Percentiles rank a stretch among this genome's conserved stretches.
Conservation (phyloP, 1,140 invertebrate genomes). For the Euura lappo region DNA sequence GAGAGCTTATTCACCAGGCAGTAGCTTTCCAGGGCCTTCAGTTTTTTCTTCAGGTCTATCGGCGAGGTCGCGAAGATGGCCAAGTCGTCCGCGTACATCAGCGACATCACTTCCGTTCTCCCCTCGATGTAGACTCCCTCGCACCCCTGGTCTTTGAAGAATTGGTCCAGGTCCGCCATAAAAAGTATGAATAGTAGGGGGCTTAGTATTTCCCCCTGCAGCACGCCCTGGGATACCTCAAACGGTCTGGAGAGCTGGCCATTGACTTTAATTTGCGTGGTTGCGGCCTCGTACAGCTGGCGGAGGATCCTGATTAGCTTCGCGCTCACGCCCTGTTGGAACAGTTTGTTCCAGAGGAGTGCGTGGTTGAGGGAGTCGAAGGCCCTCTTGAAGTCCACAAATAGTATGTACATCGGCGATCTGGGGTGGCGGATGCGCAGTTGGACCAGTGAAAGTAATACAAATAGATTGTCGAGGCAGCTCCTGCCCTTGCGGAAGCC, state of each 20-base stretch:
- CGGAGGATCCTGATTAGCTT: conserved; percentile 17
- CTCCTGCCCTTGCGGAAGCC: no score
- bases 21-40: background rate
- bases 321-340: conserved; percentile 13
- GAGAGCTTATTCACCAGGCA: background rate
- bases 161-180: background rate
- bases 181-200: conserved; percentile 2
- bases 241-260: background rate
- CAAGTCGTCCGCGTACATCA: conserved; percentile 9
- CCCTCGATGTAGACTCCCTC: background rate
- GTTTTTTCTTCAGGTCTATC: conserved; percentile 7
- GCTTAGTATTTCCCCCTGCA: conserved; percentile 11
- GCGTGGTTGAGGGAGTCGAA: conserved; percentile 20
- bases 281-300: conserved; percentile 19
- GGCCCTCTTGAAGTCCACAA: conserved; percentile 22
- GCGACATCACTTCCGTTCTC: background rate
- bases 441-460: no score
- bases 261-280: background rate
- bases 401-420: background rate
- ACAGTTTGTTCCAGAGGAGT: conserved; percentile 17
- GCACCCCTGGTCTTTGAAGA: background rate
- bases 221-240: background rate
- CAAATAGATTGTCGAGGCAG: no score
- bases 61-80: background rate
- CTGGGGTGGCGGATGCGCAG: no score